Percentiles rank a stretch among this genome's conserved stretches.
phyloP scores from a whole-genome alignment of 2,797 vertebrate genomes.

The Phyllotis vaccarum region DNA sequence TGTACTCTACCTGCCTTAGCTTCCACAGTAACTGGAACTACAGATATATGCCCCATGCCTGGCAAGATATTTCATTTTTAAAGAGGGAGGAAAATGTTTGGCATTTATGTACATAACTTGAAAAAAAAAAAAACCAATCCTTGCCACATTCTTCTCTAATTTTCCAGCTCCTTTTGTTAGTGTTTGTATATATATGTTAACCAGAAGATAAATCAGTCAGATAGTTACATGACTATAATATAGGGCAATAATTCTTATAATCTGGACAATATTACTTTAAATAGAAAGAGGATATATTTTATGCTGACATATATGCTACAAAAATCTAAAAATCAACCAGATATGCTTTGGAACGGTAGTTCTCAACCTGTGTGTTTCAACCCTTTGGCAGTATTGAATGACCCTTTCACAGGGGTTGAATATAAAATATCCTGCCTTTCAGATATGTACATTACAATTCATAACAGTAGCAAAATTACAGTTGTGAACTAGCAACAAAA shows the following conservation, averaged over 20 bases:
- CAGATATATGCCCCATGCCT: neutral
- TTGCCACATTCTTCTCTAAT: neutral
- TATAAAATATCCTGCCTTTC: neutral
- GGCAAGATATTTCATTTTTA: neutral
- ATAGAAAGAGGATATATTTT: neutral
- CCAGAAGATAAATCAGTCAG: conserved; percentile 6
- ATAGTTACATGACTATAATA: neutral
- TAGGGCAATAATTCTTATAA: neutral
- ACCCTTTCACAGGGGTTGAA: neutral
- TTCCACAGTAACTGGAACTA: neutral
- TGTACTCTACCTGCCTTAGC: neutral
- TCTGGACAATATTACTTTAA: neutral
- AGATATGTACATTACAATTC: neutral
- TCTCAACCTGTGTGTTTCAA: neutral
- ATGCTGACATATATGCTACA: neutral
- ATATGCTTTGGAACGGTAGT: neutral
- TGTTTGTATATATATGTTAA: conserved; percentile 13
- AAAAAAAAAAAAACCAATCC: neutral
- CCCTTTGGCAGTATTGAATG: neutral
- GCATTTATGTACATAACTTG: neutral
- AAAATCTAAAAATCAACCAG: conserved; percentile 24
- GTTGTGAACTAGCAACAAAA: neutral
- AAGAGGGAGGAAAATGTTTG: neutral
- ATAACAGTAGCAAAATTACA: neutral
- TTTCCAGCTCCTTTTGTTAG: neutral